Evolutionary conservation across 1,140 invertebrate genomes (phyloP), one percentile per base, ranked within the genome.

Genomic region (Drosophila novamexicana): DNA sequence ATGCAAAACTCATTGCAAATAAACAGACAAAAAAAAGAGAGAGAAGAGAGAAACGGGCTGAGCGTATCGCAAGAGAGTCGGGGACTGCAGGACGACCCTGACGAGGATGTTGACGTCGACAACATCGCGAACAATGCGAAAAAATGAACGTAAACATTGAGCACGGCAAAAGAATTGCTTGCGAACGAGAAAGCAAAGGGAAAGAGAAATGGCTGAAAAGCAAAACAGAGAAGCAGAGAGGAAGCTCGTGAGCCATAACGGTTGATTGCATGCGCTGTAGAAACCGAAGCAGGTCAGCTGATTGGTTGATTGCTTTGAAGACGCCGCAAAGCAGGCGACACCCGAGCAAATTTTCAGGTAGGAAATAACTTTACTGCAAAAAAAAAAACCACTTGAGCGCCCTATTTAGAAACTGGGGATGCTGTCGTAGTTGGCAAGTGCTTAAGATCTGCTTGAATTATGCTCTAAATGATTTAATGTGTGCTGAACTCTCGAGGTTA

Each of bases 1-100:
- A 88, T 88, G 84, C 84, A 88, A 89, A 88, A 84, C 84, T 88
- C 84, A 88, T 80, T 83, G 84, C 76, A 86, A 86, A 86, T 88
- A 88, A 88, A 88, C 84, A 88, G 61, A 80, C 63, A 72, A 66
- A 72, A 57, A 57, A 16, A 32, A 58, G 40, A 2, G 16, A 67
- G 52, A 49, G 29, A 22, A 42, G 36, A 22, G 7, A 49, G 44
- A 18, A 49, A 32, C n/a, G 34, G 36, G 22, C n/a, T n/a, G 40
- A 52, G 47, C 18, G 52, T 49, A 12, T 29, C 45, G 18, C 45
- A 18, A 45, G 61, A 52, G 65, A 47, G 47, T 32, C 14, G 47
- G 47, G 36, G 40, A 32, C 42, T 34, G 9, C 42, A 67, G 36
- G 44, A 50, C 18, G 73, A 78, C 47, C 65, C 79, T 85, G 82